These are phyloP conservation scores for Platichthys flesus DNA, from an alignment of 2,113 vertebrate genomes.

Conservation along the genomic window DNA sequence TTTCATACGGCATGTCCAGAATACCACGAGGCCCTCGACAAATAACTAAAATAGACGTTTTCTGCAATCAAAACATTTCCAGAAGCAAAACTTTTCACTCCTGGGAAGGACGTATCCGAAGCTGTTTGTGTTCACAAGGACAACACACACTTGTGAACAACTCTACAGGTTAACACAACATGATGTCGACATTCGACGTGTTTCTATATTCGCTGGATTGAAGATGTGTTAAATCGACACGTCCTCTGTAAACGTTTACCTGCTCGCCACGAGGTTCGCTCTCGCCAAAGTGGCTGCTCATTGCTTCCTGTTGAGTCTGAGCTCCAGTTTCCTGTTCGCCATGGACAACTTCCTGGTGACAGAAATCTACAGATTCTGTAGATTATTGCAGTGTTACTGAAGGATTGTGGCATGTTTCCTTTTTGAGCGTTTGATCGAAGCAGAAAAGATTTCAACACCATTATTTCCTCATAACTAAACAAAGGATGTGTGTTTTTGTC, in stretches of 20 bases:
- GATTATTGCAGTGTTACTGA: background rate
- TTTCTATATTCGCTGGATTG: slow-evolving; percentile 1
- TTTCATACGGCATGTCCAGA: slow-evolving; percentile 70
- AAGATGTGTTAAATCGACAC: slow-evolving; percentile 7
- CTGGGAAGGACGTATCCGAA: slow-evolving; percentile 22
- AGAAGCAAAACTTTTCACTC: slow-evolving; percentile 19
- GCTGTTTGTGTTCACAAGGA: slow-evolving; percentile 27
- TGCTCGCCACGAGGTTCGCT: slow-evolving; percentile 13
- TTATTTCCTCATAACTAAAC: no score
- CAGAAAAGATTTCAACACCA: no score
- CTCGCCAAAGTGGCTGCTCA: slow-evolving; percentile 39
- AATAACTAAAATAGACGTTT: slow-evolving; percentile 69
- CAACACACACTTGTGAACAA: slow-evolving; percentile 13
- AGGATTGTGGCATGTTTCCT: background rate
- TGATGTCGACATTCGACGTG: background rate
- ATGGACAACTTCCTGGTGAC: slow-evolving; percentile 54
- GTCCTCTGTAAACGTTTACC: background rate
- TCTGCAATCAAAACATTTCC: slow-evolving; percentile 61
- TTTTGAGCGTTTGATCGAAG: no score
- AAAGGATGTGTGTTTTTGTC: no score
- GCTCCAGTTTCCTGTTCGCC: slow-evolving; percentile 57
- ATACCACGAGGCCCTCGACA: slow-evolving; percentile 63
- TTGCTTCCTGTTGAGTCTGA: slow-evolving; percentile 62
- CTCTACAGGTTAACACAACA: slow-evolving; percentile 1
- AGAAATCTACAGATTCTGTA: slow-evolving; percentile 8